phyloP scores from a whole-genome alignment of 2,888 invertebrate species.

The Griposia aprilina region DNA sequence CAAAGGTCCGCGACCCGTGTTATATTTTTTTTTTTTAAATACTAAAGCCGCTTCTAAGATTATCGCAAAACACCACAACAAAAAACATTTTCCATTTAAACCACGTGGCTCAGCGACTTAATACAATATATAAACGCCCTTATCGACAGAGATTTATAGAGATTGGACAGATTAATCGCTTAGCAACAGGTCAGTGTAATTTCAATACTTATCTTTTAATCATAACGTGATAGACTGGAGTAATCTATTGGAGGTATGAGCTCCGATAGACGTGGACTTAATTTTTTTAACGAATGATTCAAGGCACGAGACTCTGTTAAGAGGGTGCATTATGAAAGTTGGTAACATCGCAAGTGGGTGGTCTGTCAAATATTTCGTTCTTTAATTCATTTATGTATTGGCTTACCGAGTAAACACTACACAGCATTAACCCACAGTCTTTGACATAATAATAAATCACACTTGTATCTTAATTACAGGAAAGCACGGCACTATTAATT shows the following conservation, averaged over 20 bases:
- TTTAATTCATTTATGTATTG: no score
- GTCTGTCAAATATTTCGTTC: no score
- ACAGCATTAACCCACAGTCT: no score
- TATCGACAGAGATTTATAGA: slow-evolving; percentile 49
- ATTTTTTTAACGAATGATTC: slow-evolving; percentile 4
- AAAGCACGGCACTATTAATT: no score
- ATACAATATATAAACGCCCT: slow-evolving; percentile 27
- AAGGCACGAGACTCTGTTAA: neutral
- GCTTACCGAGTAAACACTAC: no score
- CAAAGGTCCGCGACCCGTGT: no score
- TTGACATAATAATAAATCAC: no score
- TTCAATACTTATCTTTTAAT: slow-evolving; percentile 28
- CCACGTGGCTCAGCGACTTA: slow-evolving; percentile 21
- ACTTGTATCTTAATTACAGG: no score
- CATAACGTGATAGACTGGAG: neutral
- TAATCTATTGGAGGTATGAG: slow-evolving; percentile 7
- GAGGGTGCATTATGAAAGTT: neutral
- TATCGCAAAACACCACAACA: neutral
- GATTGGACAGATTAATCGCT: slow-evolving; percentile 42
- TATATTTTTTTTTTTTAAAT: no score
- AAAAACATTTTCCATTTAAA: slow-evolving; percentile 17
- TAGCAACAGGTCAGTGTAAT: slow-evolving; percentile 36
- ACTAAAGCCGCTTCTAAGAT: neutral
- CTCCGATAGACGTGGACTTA: neutral
- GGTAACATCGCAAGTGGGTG: no score